A percentile compares a stretch with the other conserved stretches of the same genome.
Evolutionary conservation across 2,888 invertebrate species (phyloP).

Genomic region (Aleiodes testaceus): DNA sequence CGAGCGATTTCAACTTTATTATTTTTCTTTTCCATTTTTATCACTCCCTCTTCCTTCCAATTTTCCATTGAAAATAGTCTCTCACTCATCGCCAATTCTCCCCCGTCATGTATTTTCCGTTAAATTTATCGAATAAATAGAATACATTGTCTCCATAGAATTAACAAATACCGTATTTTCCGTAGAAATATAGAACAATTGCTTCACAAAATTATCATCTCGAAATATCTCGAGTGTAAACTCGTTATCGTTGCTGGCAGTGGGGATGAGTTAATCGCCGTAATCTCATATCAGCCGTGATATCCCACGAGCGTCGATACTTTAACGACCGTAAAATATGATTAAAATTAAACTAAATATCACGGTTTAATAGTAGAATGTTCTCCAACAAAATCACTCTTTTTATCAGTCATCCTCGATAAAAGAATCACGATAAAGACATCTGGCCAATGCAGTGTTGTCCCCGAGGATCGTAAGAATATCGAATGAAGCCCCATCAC

Average conservation of each 20-base stretch:
- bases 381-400: not conserved
- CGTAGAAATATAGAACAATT: slow-evolving; percentile 2
- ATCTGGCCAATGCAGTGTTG: slow-evolving; percentile 4
- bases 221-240: slow-evolving; percentile 48
- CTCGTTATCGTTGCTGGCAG: slow-evolving; percentile 49
- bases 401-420: not conserved
- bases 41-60: not conserved
- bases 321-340: not conserved
- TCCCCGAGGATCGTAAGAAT: slow-evolving; percentile 22
- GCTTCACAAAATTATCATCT: slow-evolving; percentile 47
- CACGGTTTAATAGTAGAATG: no score
- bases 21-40: not conserved
- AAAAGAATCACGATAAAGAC: slow-evolving; percentile 17
- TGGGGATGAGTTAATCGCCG: slow-evolving; percentile 53
- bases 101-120: not conserved
- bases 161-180: not conserved
- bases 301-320: slow-evolving; percentile 28
- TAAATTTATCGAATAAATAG: slow-evolving; percentile 2
- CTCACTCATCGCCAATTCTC: not conserved
- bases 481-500: slow-evolving; percentile 28
- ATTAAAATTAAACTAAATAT: not conserved
- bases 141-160: not conserved
- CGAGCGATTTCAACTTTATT: slow-evolving; percentile 10
- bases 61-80: slow-evolving; percentile 3
- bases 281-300: slow-evolving; percentile 53